These are phyloP conservation scores for Petrocephalus zakoni DNA, from an alignment of 2,113 vertebrate genomes.

Conservation along the genomic window DNA sequence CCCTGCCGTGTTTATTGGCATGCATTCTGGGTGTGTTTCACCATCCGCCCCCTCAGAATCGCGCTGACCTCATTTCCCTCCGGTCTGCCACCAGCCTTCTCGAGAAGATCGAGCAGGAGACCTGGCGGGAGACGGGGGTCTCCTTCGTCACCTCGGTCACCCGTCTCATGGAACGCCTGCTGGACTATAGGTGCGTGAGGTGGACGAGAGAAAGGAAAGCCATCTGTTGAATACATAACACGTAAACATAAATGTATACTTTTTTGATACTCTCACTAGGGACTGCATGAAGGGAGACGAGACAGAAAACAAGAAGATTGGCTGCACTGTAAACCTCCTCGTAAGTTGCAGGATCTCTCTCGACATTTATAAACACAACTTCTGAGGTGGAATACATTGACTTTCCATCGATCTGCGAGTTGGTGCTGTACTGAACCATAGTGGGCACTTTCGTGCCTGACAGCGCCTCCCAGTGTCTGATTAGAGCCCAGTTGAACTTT, in stretches of 20 bases:
- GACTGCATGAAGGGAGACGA: slow-evolving; percentile 99
- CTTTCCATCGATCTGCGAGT: not conserved
- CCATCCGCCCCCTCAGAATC: not conserved
- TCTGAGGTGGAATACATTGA: not conserved
- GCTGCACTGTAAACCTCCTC: slow-evolving; percentile 93
- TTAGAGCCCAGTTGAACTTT: not conserved
- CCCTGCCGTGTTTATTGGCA: not conserved
- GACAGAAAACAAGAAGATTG: slow-evolving; percentile 95
- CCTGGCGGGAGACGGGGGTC: slow-evolving; percentile 91
- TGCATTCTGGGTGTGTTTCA: not conserved
- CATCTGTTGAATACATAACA: not conserved
- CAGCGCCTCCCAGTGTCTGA: not conserved
- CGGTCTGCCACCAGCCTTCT: slow-evolving; percentile 65
- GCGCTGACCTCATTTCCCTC: not conserved
- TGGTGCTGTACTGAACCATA: not conserved
- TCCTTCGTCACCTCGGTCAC: slow-evolving; percentile 95
- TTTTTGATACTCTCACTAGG: slow-evolving; percentile 51
- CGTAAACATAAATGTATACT: not conserved
- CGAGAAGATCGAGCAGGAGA: slow-evolving; percentile 98
- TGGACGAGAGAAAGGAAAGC: no score
- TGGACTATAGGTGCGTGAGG: slow-evolving; percentile 81
- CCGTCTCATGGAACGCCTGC: slow-evolving; percentile 92
- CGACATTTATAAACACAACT: not conserved
- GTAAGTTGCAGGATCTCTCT: slow-evolving; percentile 55
- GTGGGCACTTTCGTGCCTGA: not conserved